Percentiles rank a stretch among this genome's conserved stretches.
These are phyloP conservation scores for Drosophila lutescens DNA, from an alignment of 2,888 invertebrate species.

Conservation along the genomic window DNA sequence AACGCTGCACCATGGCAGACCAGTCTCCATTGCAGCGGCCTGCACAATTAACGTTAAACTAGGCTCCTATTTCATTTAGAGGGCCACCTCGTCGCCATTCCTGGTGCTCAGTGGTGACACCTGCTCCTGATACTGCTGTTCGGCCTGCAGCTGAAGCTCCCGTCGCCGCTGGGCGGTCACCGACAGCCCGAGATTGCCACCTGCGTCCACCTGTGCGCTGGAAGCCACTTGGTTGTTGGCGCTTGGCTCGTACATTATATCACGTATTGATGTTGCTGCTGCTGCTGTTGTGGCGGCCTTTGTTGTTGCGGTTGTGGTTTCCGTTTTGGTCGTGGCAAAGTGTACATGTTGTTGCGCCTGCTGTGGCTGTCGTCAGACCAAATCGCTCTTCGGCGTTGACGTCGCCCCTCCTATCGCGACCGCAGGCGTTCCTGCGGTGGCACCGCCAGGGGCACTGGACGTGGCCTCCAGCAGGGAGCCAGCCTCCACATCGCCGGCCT, in stretches of 20 bases:
- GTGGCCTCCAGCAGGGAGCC: conserved; percentile 82
- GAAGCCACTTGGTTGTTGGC: conserved; percentile 57
- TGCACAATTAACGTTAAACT: conserved; percentile 32
- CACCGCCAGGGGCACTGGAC: conserved; percentile 61
- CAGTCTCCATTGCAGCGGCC: conserved; percentile 48
- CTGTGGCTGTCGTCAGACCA: conserved; percentile 83
- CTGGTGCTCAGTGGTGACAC: conserved; percentile 61
- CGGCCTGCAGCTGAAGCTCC: conserved; percentile 72
- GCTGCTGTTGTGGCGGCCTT: conserved; percentile 48
- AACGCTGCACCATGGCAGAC: conserved; percentile 50
- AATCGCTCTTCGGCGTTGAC: conserved; percentile 73
- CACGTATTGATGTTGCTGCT: conserved; percentile 63
- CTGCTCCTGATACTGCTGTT: conserved; percentile 70
- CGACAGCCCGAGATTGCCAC: conserved; percentile 41
- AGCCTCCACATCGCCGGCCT: conserved; percentile 83
- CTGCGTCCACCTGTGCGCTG: conserved; percentile 31
- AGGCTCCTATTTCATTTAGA: conserved; percentile 53
- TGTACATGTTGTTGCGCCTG: conserved; percentile 52
- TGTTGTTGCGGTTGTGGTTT: conserved; percentile 41
- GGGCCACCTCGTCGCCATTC: conserved; percentile 81
- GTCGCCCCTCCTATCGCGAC: conserved; percentile 38
- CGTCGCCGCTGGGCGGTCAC: conserved; percentile 76
- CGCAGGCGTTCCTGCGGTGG: conserved; percentile 44
- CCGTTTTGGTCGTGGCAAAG: conserved; percentile 48
- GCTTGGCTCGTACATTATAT: conserved; percentile 68